Evolutionary conservation across 2,797 vertebrate species (phyloP), one percentile per base, ranked within the genome.

Genomic region (Pelobates cultripes): DNA sequence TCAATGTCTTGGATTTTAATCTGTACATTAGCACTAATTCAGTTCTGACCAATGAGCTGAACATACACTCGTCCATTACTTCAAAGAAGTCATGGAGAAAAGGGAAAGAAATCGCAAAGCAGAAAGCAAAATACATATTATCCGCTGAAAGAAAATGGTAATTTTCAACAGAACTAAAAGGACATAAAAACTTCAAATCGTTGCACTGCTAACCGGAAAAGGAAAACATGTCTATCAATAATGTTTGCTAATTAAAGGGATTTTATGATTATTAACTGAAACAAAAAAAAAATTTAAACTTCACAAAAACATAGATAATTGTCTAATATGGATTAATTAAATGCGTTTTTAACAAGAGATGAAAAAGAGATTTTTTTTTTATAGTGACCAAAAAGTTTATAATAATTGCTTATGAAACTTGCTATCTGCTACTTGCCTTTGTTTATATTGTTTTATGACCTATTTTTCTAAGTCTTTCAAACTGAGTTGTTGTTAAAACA

Each of bases 161-260:
- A 15, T 4, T 9, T 57, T 57, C 55, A 15, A 6, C 47, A 51
- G 5, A 51, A 51, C 5, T 5, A 10, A 51, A 51, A 51, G 47
- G 47, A 51, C 47, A 10, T 10, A 51, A 51, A 51, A 51, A 6
- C 5, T 51, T 51, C 10, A 51, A 51, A 28, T 28, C 2, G 28
- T 28, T 2, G 28, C 28, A 28, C 28, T 28, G 28, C 28, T 28
- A 28, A 28, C 28, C 2, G 28, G 28, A 70, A 43, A 68, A 4
- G 41, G 13, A 40, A 88, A 88, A 90, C 94, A 92, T 93, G 76
- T 79, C 87, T 89, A 92, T 93, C 92, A 94, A 94, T 94, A 95
- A 90, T 95, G 95, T 95, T 94, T 91, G 85, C 93, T 96, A 97
- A 97, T 96, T 95, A 96, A 95, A 93, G 94, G 90, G 92, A 97